These are phyloP conservation scores for Pinctada fucata DNA, from an alignment of 2,888 invertebrate species.

Conservation along the genomic window DNA sequence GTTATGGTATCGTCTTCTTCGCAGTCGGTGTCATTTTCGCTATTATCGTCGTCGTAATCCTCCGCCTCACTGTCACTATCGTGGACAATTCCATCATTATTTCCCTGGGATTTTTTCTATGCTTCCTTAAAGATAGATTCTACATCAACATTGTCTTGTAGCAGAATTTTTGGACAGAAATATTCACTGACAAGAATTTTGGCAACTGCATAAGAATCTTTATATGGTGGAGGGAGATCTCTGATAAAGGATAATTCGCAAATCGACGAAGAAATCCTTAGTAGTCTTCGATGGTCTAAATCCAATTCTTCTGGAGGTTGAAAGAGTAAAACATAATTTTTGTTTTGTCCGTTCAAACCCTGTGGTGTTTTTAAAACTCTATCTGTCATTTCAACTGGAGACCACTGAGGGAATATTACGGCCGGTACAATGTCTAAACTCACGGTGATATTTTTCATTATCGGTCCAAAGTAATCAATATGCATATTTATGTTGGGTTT, in stretches of 20 bases:
- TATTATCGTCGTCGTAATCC: neutral
- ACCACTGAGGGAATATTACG: neutral
- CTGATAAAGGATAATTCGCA: conserved; percentile 9
- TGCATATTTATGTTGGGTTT: conserved; percentile 14
- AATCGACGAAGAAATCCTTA: conserved; percentile 9
- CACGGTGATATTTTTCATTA: conserved; percentile 12
- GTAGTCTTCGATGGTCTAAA: conserved; percentile 1
- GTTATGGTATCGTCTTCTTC: neutral
- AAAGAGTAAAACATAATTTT: conserved; percentile 7
- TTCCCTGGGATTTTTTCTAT: neutral
- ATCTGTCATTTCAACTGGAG: conserved; percentile 7
- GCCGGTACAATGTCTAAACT: conserved; percentile 16
- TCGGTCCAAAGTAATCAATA: conserved; percentile 12
- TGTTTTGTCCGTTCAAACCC: neutral
- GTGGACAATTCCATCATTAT: neutral
- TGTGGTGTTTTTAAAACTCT: neutral
- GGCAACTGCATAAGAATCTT: conserved; percentile 15
- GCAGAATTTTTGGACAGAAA: conserved; percentile 9
- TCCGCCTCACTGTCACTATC: neutral
- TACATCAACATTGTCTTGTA: conserved; percentile 7
- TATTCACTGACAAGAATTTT: conserved; percentile 10
- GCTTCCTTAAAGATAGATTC: neutral
- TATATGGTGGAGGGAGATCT: neutral
- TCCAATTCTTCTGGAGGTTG: conserved; percentile 9
- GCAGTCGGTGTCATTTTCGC: neutral